Evolutionary conservation across 2,888 invertebrate genomes (phyloP), one percentile per base, ranked within the genome.

Genomic region (Eupithecia abbreviata): DNA sequence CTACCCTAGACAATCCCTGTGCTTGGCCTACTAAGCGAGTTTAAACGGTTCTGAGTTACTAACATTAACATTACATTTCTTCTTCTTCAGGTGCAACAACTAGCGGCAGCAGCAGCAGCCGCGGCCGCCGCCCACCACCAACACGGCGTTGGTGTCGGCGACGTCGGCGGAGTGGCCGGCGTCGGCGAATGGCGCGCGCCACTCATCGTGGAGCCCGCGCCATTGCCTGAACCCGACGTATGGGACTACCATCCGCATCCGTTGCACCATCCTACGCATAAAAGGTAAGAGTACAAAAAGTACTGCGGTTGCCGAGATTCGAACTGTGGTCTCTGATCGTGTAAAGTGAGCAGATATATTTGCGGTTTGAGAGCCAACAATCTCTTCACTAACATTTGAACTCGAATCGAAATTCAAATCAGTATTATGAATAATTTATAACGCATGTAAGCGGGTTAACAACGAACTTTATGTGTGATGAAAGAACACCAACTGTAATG

Each of bases 121-220:
- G 98, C 97, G 89, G 95, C 96, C 55, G 96, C 96, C 70, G 97
- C 97, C 13, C 97, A 98, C 87, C 98, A 98, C 91, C 98, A 98
- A 84, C 93, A 93, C 87, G 88, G 87, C 78, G 88, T 88, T 76
- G 84, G 82, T 9, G 88, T 77, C 51, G 73, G 71, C 87, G 88
- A 86, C 76, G 88, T 88, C 76, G 78, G 75, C 41, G 84, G 81
- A 72, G 87, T 85, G 74, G 90, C 83, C 76, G 88, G 87, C 80
- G 93, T 92, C 83, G 90, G 83, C 80, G 94, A 93, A 91, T 98
- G 98, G 91, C 98, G 99, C 51, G 98, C 99, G 73, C 98, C 98
- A 72, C 98, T 99, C 95, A 98, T 99, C 86, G 98, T 98, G 82
- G 96, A 96, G 87, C 95, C 93, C 2, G 92, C 92, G 84, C 93